Percentiles rank a stretch among this genome's conserved stretches.
phyloP scores from a whole-genome alignment of 1,140 invertebrate species.

The Nixonia krombeini region DNA sequence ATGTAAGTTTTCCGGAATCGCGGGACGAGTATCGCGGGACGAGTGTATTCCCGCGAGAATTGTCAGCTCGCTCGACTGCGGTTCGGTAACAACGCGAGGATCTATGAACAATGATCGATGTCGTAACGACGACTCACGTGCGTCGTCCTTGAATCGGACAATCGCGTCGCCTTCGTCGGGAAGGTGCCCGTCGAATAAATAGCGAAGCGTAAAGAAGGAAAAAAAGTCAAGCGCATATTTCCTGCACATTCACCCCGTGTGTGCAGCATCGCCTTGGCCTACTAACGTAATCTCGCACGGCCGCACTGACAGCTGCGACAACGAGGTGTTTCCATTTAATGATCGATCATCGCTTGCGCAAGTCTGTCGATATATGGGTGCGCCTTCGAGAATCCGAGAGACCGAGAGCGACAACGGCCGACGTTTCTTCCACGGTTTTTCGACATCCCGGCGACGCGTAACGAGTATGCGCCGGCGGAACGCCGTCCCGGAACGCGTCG shows the following conservation, averaged over 20 bases:
- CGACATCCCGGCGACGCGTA: slow-evolving; percentile 33
- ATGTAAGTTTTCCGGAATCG: background rate
- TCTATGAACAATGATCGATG: slow-evolving; percentile 38
- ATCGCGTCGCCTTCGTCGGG: slow-evolving; percentile 17
- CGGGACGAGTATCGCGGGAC: background rate
- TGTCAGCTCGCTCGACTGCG: no score
- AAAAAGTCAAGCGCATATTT: slow-evolving; percentile 53
- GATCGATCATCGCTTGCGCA: slow-evolving; percentile 59
- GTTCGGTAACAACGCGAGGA: slow-evolving; percentile 10
- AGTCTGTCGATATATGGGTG: slow-evolving; percentile 46
- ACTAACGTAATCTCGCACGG: slow-evolving; percentile 61
- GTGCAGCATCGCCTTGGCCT: slow-evolving; percentile 64
- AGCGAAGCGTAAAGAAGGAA: slow-evolving; percentile 25
- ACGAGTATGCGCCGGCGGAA: no score
- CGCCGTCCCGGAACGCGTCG: no score
- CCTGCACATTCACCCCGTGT: slow-evolving; percentile 56
- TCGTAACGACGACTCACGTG: slow-evolving; percentile 11
- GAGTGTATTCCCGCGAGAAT: background rate
- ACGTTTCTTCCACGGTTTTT: slow-evolving; percentile 30
- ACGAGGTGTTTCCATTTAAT: slow-evolving; percentile 55
- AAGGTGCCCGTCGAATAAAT: slow-evolving; percentile 27
- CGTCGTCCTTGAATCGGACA: slow-evolving; percentile 32
- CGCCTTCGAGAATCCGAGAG: slow-evolving; percentile 41
- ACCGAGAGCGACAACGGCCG: slow-evolving; percentile 27
- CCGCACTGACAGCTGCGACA: slow-evolving; percentile 51